These are phyloP conservation scores for Cheilosia vernalis DNA, from an alignment of 2,888 invertebrate genomes.

Conservation along the genomic window DNA sequence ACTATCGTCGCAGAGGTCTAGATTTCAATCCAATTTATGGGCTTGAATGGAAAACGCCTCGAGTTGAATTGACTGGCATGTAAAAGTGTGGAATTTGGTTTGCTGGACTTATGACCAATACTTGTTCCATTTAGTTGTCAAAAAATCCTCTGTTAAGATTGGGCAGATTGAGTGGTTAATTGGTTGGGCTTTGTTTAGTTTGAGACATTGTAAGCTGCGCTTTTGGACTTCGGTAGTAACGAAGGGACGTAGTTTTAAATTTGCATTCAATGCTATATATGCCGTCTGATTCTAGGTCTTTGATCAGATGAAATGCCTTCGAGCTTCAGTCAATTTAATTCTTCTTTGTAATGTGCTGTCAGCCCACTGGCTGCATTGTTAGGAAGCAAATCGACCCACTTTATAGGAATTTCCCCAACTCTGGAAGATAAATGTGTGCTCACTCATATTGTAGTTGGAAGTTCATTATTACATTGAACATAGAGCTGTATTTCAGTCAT, in stretches of 20 bases:
- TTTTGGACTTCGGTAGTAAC: background rate
- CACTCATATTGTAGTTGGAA: no score
- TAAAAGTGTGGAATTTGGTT: slow-evolving; percentile 19
- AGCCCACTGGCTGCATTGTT: no score
- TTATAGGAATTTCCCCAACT: no score
- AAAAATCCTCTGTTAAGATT: slow-evolving; percentile 33
- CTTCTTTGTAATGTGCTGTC: no score
- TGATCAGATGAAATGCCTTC: background rate
- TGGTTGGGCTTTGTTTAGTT: background rate
- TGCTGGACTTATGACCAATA: slow-evolving; percentile 42
- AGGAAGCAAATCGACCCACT: no score
- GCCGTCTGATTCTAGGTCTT: no score
- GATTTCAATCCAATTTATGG: slow-evolving; percentile 51
- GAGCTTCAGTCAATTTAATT: background rate
- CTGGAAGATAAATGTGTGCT: no score
- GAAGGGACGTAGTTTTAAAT: slow-evolving; percentile 26
- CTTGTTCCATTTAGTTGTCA: slow-evolving; percentile 69
- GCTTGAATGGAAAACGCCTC: slow-evolving; percentile 62
- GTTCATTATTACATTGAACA: no score
- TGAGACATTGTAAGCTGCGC: slow-evolving; percentile 1
- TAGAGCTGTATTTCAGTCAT: slow-evolving; percentile 14
- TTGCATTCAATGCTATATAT: background rate
- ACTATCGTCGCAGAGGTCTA: slow-evolving; percentile 43
- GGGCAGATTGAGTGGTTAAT: slow-evolving; percentile 16
- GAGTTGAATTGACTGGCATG: slow-evolving; percentile 66